Conservation (phyloP, 2,888 invertebrate genomes). For the Matsumyia berberina region DNA sequence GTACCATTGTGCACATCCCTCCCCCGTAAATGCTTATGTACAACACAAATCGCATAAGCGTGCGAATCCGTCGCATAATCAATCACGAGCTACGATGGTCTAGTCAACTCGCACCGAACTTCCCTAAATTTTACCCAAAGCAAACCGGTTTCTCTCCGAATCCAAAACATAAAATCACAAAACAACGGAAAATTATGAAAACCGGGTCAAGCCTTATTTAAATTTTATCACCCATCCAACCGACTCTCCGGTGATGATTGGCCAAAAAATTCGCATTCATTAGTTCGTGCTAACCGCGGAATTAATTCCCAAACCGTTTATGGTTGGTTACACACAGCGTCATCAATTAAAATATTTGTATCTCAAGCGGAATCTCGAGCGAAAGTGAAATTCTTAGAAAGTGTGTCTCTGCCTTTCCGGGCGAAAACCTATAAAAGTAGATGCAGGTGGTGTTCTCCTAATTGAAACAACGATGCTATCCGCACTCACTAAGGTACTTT, state of each 20-base stretch:
- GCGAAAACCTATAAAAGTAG: slow-evolving; percentile 3
- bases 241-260: neutral
- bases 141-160: too few species aligned
- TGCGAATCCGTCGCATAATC: too few species aligned
- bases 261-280: slow-evolving; percentile 1
- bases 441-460: neutral
- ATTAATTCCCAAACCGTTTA: slow-evolving; percentile 1
- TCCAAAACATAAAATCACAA: too few species aligned
- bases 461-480: neutral
- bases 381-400: slow-evolving; percentile 29
- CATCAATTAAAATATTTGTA: neutral
- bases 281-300: neutral
- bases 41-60: too few species aligned
- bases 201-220: too few species aligned
- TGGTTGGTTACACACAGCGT: neutral
- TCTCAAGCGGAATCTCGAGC: neutral
- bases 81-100: too few species aligned
- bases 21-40: too few species aligned
- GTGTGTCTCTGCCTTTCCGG: neutral
- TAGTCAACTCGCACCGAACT: too few species aligned
- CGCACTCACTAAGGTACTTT: neutral
- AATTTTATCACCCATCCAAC: too few species aligned
- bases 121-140: too few species aligned
- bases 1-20: too few species aligned
- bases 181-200: too few species aligned